These are phyloP conservation scores for Hirundichthys speculiger DNA, from an alignment of 2,113 vertebrate species.

Conservation along the genomic window DNA sequence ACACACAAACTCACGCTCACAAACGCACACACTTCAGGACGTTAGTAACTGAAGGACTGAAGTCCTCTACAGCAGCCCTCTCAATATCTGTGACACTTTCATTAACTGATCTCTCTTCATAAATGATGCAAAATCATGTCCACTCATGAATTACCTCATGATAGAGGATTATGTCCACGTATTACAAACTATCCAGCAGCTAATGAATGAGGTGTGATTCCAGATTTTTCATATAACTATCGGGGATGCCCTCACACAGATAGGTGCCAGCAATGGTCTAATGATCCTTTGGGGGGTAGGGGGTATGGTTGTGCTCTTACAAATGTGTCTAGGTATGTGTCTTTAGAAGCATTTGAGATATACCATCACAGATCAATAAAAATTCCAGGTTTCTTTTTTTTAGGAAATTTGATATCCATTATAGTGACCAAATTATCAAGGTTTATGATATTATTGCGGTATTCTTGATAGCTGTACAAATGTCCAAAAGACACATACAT, in stretches of 20 bases:
- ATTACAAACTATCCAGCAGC: constrained; percentile 23
- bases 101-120: constrained; percentile 49
- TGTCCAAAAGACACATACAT: too few relatives aligned
- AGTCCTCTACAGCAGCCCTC: constrained; percentile 14
- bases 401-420: too few relatives aligned
- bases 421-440: too few relatives aligned
- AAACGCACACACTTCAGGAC: constrained; percentile 42
- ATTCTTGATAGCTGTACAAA: too few relatives aligned
- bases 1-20: constrained; percentile 38
- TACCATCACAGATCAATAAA: too few relatives aligned
- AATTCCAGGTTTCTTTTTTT: too few relatives aligned
- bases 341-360: too few relatives aligned
- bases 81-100: constrained; percentile 43
- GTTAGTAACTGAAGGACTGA: constrained; percentile 37
- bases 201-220: constrained; percentile 67
- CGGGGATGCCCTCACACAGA: constrained; percentile 34
- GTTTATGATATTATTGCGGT: too few relatives aligned
- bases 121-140: constrained; percentile 47
- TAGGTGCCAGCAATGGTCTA: constrained; percentile 52
- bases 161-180: constrained; percentile 44
- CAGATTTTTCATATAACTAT: constrained; percentile 17
- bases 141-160: constrained; percentile 64
- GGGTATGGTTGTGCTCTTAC: constrained; percentile 60
- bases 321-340: too few relatives aligned
- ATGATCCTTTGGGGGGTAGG: constrained; percentile 53